Base-by-base conservation (phyloP, 2,888 invertebrate genomes). In the Gortyna flavago region DNA sequence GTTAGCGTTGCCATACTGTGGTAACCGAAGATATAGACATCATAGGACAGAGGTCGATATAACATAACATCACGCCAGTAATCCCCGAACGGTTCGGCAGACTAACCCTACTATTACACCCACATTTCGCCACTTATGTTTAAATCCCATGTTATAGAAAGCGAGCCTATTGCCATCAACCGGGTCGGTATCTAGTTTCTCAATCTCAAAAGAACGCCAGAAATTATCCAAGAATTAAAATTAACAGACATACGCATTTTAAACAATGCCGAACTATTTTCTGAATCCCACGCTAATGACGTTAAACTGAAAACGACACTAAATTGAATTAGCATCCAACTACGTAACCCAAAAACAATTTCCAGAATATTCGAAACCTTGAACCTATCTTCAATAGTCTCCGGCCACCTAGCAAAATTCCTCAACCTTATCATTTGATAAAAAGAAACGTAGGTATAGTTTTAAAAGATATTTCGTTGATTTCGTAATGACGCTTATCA, bases 361-460 rank as follows among this genome's bases (percentile, higher is more conserved):
- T 65, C 44, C 13, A 74, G 83, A 75, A 84, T 29, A 72, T 66
- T 77, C 51, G 1, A 61, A 70, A 29, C 85, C 78, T 84, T 83
- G 74, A 85, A 85, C 78, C 32, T 62, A 44, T 38, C 38, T 29
- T 59, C 21, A 8, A 38, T 38, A 29, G 54, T 41, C 4, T 59
- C 35, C n/a, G 54, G 25, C 48, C 38, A 32, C 2, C 29, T 70
- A 38, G 48, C 84, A 18, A 86, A 84, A 84, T 84, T 84, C 87
- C 32, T 70, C 25, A n/a, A 21, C n/a, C 11, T 83, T 84, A 84
- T 86, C 84, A 4, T 7, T 11, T 38, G 73, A 86, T 86, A 84
- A 79, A 54, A 73, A 64, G 32, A 84, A 84, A 79, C 57, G 32
- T 65, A 71, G n/a, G 9, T 65, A 77, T 69, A 72, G 68, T 67